phyloP scores from a whole-genome alignment of 2,888 invertebrate species.

The Toxonevra muliebris region DNA sequence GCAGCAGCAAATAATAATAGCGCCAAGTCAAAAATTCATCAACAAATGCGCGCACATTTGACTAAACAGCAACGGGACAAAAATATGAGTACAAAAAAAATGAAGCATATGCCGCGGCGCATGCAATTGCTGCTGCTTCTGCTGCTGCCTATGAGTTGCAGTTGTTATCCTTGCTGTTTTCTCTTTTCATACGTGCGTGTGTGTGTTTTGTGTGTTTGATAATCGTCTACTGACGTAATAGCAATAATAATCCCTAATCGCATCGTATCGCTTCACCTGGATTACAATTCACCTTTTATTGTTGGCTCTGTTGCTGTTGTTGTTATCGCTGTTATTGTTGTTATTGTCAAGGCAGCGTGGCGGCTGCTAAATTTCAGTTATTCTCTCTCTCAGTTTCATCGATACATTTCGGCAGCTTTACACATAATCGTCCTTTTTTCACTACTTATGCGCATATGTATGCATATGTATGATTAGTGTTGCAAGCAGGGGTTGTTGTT shows the following conservation, averaged over 20 bases:
- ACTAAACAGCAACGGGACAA: not conserved
- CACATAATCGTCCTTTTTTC: no score
- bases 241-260: conserved; percentile 61
- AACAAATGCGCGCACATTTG: conserved; percentile 12
- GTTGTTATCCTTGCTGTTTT: conserved; percentile 19
- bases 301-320: no score
- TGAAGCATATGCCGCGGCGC: conserved; percentile 23
- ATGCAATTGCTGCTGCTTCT: not conserved
- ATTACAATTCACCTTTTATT: conserved; percentile 17
- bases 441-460: no score
- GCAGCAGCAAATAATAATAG: not conserved
- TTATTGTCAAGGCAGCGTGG: no score
- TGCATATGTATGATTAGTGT: no score
- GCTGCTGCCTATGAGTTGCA: no score
- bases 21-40: not conserved
- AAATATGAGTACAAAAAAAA: not conserved
- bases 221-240: conserved; percentile 58
- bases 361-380: no score
- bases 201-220: conserved; percentile 38
- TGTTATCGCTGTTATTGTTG: no score
- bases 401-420: no score
- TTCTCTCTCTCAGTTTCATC: no score
- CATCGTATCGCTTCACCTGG: conserved; percentile 48
- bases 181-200: no score
- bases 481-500: no score